phyloP scores from a whole-genome alignment of 2,888 invertebrate species.

The Nowickia ferox region DNA sequence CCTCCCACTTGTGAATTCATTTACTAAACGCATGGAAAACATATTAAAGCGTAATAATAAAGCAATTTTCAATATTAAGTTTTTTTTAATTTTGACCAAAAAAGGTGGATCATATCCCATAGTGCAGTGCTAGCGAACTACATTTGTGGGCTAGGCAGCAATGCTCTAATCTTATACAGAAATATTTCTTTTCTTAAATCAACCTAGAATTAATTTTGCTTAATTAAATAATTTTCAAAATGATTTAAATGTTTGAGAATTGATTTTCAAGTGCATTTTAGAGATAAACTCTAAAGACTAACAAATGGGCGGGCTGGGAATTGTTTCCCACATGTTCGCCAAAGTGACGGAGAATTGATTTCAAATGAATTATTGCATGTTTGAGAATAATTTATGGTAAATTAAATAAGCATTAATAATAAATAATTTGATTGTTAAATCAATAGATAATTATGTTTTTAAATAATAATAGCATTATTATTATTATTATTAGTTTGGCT shows the following conservation, averaged over 20 bases:
- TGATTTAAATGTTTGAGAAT: conserved; percentile 17
- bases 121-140: too few relatives aligned
- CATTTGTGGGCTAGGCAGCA: too few relatives aligned
- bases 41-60: too few relatives aligned
- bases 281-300: neutral
- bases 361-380: conserved; percentile 64
- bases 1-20: too few relatives aligned
- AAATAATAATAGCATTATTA: conserved; percentile 12
- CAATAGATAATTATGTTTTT: conserved; percentile 58
- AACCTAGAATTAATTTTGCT: neutral
- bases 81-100: neutral
- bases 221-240: conserved; percentile 31
- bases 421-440: conserved; percentile 39
- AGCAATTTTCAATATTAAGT: too few relatives aligned
- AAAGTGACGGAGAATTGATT: neutral
- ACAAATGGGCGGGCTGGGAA: conserved; percentile 20
- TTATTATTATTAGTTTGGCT: neutral
- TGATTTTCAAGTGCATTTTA: too few relatives aligned
- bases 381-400: conserved; percentile 55
- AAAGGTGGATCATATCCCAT: neutral
- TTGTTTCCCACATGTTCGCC: neutral
- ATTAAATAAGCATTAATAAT: conserved; percentile 52
- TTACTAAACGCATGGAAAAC: too few relatives aligned
- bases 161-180: too few relatives aligned
- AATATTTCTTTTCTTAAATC: neutral